Percentiles rank a stretch among this genome's conserved stretches.
phyloP scores from a whole-genome alignment of 2,888 invertebrate genomes.

The Dryocosmus kuriphilus region DNA sequence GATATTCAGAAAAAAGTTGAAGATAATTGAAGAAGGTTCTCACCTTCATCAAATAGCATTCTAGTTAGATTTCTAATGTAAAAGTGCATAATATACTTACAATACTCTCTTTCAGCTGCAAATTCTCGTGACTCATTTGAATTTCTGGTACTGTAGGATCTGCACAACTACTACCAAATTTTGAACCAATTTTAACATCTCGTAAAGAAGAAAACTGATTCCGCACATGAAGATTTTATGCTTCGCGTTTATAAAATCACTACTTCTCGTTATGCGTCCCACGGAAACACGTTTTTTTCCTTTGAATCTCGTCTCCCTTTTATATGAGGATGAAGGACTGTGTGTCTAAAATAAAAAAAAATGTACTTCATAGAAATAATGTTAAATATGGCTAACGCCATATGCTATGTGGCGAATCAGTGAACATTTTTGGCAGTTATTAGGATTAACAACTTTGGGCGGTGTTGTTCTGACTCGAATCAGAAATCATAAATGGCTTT shows the following conservation, averaged over 20 bases:
- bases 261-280: constrained; percentile 67
- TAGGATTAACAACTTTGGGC: no score
- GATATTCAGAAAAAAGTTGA: no score
- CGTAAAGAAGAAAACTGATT: not conserved
- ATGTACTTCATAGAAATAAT: no score
- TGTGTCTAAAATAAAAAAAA: constrained; percentile 39
- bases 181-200: constrained; percentile 39
- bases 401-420: no score
- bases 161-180: constrained; percentile 58
- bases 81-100: no score
- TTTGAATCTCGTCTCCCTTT: constrained; percentile 77
- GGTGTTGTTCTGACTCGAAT: no score
- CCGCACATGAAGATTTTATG: constrained; percentile 9
- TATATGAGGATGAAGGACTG: constrained; percentile 69
- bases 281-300: constrained; percentile 78
- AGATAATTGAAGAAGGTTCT: no score
- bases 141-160: constrained; percentile 70
- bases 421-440: no score
- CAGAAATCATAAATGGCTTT: no score
- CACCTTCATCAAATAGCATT: no score
- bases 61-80: no score
- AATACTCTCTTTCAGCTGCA: constrained; percentile 61
- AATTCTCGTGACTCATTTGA: constrained; percentile 68
- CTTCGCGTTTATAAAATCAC: constrained; percentile 55
- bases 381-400: no score